Base-by-base conservation (phyloP, 2,113 vertebrate genomes). In the Bubo bubo region DNA sequence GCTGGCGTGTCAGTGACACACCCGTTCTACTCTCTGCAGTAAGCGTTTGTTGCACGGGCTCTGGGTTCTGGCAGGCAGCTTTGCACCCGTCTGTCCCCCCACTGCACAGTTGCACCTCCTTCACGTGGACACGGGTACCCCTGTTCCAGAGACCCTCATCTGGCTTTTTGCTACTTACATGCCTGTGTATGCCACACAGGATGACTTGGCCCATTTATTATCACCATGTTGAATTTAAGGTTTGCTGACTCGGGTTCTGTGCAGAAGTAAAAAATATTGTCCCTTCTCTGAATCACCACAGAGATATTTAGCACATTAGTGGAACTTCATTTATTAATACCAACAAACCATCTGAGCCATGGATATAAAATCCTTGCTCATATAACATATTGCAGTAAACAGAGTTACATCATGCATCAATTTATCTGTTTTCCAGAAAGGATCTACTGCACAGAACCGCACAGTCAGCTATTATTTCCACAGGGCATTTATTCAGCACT, bases 121-220 rank as follows among this genome's bases (percentile, higher is more conserved):
- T 23, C 55, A 35, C 0, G 0, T 5, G 8, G 15, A 12, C 2
- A 12, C 9, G 4, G 10, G 2, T 0, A 52, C 22, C 32, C 41
- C 50, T 22, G 12, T 41, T 14, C 49, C 41, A 27, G 2, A 2
- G 26, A 75, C 39, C 39, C 41, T 30, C 7, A 4, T 7, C 11
- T 22, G 45, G 37, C 21, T 47, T 39, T 34, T 39, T 59, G 28
- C 64, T 47, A 19, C 24, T 62, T n/a, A 62, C 4, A 1, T 11
- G 26, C 18, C 30, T 19, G 26, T 3, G 8, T 27, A 19, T 3
- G 15, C 45, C 53, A 21, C 9, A 6, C 8, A 28, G 2, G 15
- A 60, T 6, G 10, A 23, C 16, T 14, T 34, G 32, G 39, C 14
- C 24, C 55, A 22, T 27, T 68, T 68, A 39, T 39, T 49, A 68